Base-by-base conservation (phyloP, 2,888 invertebrate genomes). In the Oxyscelio sp. region DNA sequence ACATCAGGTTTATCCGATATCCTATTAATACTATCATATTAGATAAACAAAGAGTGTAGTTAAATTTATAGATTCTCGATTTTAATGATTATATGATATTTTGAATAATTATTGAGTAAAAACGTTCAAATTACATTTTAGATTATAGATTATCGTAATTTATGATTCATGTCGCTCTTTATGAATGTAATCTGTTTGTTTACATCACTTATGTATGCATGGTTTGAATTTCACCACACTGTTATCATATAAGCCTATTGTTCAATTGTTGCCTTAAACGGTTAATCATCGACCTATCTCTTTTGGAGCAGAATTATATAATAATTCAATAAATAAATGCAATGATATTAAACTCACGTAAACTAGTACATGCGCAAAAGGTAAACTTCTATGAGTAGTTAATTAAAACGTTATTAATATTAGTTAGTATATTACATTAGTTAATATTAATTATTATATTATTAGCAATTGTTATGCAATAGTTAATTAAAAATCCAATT, bases 181-280 rank as follows among this genome's bases (percentile, higher is more conserved):
- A 38, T 65, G 34, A n/a, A 22, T 43, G 38, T 70, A 70, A 70
- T 70, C 56, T 54, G 45, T 54, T 56, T 21, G 43, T 56, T 38
- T 27, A 56, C 70, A 50, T 56, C 45, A 70, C 54, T 70, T 70
- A 56, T n/a, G 70, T 56, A 68, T 68, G 68, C 54, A 68, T 68
- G 43, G 56, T 38, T 56, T 68, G 43, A 70, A 22, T 48, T 43
- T 24, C 45, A 31, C 31, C 27, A 58, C 58, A 70, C 31, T 58
- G 58, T 70, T 58, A 70, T 70, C 70, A 48, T 21, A 58, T 58
- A 70, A 70, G 58, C 58, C 54, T 58, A 70, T 70, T 70, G 70
- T 70, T 58, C 56, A 58, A 70, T 70, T 70, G 70, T 70, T 45
- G 56, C 70, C 45, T 45, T 34, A 58, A 70, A 45, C 48, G 70